These are phyloP conservation scores for Macrophya annulata DNA, from an alignment of 2,888 invertebrate species.

Conservation along the genomic window DNA sequence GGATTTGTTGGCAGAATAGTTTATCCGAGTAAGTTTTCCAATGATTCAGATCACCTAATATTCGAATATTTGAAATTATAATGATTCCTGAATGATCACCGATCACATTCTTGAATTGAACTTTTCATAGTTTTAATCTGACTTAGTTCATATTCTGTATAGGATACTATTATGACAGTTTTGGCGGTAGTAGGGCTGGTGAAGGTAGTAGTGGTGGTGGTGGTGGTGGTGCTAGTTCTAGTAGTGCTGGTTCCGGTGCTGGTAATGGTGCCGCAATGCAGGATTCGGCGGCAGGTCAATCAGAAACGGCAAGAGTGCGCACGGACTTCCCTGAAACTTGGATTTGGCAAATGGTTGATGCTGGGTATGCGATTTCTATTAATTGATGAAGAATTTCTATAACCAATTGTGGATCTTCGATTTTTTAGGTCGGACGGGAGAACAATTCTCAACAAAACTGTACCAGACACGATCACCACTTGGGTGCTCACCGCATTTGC, in stretches of 20 bases:
- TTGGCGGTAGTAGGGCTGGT: too few relatives aligned
- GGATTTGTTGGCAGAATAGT: constrained; percentile 84
- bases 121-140: not conserved
- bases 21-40: constrained; percentile 83
- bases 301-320: constrained; percentile 78
- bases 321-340: constrained; percentile 88
- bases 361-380: constrained; percentile 80
- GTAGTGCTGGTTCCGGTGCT: not conserved
- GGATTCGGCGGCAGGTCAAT: not conserved
- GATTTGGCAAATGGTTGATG: constrained; percentile 84
- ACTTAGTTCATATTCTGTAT: constrained; percentile 69
- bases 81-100: too few relatives aligned
- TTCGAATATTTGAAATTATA: not conserved
- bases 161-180: constrained; percentile 81
- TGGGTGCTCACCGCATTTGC: constrained; percentile 94
- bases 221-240: too few relatives aligned
- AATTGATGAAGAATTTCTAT: not conserved
- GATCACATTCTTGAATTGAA: not conserved
- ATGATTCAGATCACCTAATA: not conserved
- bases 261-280: not conserved
- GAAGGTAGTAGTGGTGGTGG: constrained; percentile 60
- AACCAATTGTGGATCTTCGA: too few relatives aligned
- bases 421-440: constrained; percentile 81
- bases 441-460: constrained; percentile 83
- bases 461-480: constrained; percentile 92